Conservation (phyloP, 2,888 invertebrate species). For the Argyresthia albistria region DNA sequence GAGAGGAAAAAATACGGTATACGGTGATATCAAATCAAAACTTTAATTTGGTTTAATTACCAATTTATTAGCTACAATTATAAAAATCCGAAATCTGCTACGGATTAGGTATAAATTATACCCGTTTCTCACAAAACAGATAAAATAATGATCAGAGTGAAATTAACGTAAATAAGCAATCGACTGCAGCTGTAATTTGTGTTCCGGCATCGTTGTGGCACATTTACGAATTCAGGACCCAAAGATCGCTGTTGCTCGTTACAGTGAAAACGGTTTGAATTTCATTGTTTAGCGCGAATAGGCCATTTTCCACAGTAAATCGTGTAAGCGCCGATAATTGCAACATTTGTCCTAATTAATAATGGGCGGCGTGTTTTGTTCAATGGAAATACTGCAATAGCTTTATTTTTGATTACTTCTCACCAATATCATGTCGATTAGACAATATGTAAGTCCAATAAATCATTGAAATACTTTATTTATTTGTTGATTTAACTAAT, state of each 20-base stretch:
- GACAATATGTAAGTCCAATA: too few species aligned
- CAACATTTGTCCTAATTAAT: conserved; percentile 54
- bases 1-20: too few species aligned
- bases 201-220: conserved; percentile 33
- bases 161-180: conserved; percentile 40
- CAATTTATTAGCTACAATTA: too few species aligned
- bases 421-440: too few species aligned
- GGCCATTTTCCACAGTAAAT: conserved; percentile 38
- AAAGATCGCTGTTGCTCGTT: conserved; percentile 35
- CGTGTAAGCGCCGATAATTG: conserved; percentile 45
- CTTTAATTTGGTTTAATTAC: too few species aligned
- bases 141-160: conserved; percentile 35
- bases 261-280: conserved; percentile 54
- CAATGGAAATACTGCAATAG: too few species aligned
- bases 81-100: too few species aligned
- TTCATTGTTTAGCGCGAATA: conserved; percentile 49
- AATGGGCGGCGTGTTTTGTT: conserved; percentile 17
- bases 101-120: too few species aligned
- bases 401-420: too few species aligned
- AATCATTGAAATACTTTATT: too few species aligned
- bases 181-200: conserved; percentile 39
- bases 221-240: conserved; percentile 25
- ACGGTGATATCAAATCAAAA: too few species aligned
- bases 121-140: conserved; percentile 14
- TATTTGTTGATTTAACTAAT: too few species aligned